Percentiles rank a stretch among this genome's conserved stretches.
Conservation (phyloP, 2,113 vertebrate species). For the Cervus canadensis region DNA sequence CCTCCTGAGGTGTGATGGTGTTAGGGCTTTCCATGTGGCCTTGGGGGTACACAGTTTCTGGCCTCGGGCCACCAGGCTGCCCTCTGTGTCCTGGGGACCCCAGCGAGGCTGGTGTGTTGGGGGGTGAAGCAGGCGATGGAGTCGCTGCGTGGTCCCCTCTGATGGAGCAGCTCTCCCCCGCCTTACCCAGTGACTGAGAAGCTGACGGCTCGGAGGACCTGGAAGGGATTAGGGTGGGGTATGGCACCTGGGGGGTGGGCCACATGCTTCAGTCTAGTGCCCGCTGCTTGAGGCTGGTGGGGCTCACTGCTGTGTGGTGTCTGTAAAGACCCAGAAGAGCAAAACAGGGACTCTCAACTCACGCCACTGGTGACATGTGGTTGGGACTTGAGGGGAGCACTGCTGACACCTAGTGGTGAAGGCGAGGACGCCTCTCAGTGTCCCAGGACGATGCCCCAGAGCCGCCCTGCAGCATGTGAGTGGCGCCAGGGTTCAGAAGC, state of each 20-base stretch:
- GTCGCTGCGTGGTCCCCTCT: neutral
- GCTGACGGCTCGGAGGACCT: accelerated
- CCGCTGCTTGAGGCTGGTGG: neutral
- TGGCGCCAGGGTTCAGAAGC: accelerated
- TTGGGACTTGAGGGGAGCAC: neutral
- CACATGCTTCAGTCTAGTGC: accelerated
- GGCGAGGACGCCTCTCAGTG: accelerated
- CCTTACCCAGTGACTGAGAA: neutral
- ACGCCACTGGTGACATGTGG: accelerated
- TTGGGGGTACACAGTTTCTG: neutral
- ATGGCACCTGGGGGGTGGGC: neutral
- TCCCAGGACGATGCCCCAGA: accelerated
- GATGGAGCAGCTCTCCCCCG: neutral
- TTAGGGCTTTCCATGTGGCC: neutral
- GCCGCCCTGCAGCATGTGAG: accelerated
- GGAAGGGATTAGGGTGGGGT: accelerated
- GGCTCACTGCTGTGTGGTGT: neutral
- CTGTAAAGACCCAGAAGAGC: neutral
- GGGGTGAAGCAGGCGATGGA: neutral
- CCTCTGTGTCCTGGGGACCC: neutral
- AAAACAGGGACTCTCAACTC: too few species aligned
- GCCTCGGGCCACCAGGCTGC: neutral
- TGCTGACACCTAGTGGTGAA: conserved; percentile 52
- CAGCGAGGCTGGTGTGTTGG: neutral
- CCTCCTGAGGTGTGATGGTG: neutral